Base-by-base conservation (phyloP, 2,888 invertebrate species). In the Ypsolopha sequella region DNA sequence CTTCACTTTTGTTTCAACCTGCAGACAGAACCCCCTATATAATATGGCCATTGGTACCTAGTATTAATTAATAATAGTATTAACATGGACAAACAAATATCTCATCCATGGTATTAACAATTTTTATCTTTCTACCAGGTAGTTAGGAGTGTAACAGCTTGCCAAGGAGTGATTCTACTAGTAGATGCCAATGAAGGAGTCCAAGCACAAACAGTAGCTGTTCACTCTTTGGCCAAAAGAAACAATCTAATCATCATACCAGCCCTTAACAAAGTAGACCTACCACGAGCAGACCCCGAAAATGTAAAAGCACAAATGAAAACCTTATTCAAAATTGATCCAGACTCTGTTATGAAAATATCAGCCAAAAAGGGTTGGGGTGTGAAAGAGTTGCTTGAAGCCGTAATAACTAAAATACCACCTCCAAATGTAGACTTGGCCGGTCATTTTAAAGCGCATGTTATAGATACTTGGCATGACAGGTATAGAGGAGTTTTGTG, bases 191-290 rank as follows among this genome's bases (percentile, higher is more conserved):
- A 97, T 79, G 96, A 97, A 88, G 95, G 95, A 7, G 92, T 98
- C 2, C 97, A 98, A 85, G 98, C 99, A 0, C 99, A 99, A 80
- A 99, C 99, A 0, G 96, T 99, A 1, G 98, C 99, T 11, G 99
- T 99, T 66, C 98, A 96, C 80, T 94, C 95, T 71, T 78, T 98
- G 56, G 98, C 99, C 0, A 94, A 94, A 76, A 91, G 91, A 50
- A 91, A 91, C 58, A 91, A 97, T 61, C 79, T 98, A 51, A 79
- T 88, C 1, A 92, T 99, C 53, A 91, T 99, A 64, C 98, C 99
- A 0, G 96, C 97, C 0, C 85, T 99, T 38, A 99, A 99, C 80
- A 99, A 99, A 88, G 96, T 99, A 52, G 99, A 99, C 74, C 88
- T 99, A 51, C 95, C 96, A 61, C 90, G 94, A 74, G 97, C 98